A percentile compares a stretch with the other conserved stretches of the same genome.
These are phyloP conservation scores for Ammodytes dubius DNA, from an alignment of 2,113 vertebrate genomes.

Conservation along the genomic window DNA sequence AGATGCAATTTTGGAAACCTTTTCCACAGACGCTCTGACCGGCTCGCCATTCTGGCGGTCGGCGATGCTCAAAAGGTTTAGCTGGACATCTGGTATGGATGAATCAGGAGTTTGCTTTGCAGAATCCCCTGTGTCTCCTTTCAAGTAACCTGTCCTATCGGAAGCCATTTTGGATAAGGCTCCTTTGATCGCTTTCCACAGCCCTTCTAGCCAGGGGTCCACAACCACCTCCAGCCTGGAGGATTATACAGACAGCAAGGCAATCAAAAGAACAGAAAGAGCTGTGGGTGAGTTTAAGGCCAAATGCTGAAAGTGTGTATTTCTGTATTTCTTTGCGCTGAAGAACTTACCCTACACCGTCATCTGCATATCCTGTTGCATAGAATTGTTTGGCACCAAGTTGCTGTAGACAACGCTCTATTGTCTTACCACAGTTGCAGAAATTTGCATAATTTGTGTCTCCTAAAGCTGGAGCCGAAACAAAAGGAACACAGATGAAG, in stretches of 20 bases:
- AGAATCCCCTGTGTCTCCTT: conserved; percentile 11
- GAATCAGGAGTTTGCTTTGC: not conserved
- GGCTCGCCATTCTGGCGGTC: conserved; percentile 60
- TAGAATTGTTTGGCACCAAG: conserved; percentile 94
- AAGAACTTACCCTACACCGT: conserved; percentile 91
- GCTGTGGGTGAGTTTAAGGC: not conserved
- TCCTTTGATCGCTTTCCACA: conserved; percentile 90
- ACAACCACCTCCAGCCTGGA: conserved; percentile 93
- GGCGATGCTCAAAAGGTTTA: conserved; percentile 84
- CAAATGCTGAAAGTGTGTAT: not conserved
- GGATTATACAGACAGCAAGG: not conserved
- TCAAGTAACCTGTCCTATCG: conserved; percentile 21
- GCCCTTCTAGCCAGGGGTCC: conserved; percentile 95
- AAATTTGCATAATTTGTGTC: conserved; percentile 96
- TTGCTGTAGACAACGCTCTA: conserved; percentile 90
- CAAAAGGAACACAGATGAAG: conserved; percentile 31
- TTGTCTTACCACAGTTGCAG: conserved; percentile 97
- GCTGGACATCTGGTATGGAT: conserved; percentile 66
- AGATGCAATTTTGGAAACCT: conserved; percentile 43
- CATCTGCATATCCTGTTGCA: conserved; percentile 93
- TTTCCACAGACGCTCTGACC: conserved; percentile 18
- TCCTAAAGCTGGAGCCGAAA: conserved; percentile 88
- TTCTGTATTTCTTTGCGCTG: not conserved
- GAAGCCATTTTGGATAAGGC: conserved; percentile 80
- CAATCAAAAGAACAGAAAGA: not conserved